Percentiles rank a stretch among this genome's conserved stretches.
phyloP scores from a whole-genome alignment of 2,797 vertebrate genomes.

The Myotis daubentonii region DNA sequence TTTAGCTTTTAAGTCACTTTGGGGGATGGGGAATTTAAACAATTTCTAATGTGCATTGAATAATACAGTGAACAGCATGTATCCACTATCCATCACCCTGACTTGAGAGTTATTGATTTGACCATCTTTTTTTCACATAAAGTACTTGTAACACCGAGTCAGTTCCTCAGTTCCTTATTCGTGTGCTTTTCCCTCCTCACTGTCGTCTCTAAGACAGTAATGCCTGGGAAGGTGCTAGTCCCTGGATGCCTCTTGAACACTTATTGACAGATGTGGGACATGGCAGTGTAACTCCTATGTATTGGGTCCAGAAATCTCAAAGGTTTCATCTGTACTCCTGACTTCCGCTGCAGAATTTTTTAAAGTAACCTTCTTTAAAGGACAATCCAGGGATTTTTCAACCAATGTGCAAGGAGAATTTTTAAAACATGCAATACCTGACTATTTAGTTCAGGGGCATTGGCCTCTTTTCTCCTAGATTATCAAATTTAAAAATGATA shows the following conservation, averaged over 20 bases:
- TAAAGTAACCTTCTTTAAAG: background rate
- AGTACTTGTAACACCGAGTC: background rate
- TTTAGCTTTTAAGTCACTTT: background rate
- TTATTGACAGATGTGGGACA: background rate
- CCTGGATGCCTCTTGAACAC: background rate
- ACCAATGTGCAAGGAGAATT: background rate
- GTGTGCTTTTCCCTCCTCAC: background rate
- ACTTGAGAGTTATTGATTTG: background rate
- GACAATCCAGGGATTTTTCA: background rate
- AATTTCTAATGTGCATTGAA: background rate
- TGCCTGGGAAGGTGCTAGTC: background rate
- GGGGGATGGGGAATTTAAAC: background rate
- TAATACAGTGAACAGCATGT: background rate
- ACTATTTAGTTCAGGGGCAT: background rate
- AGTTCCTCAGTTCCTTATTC: background rate
- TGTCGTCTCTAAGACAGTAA: background rate
- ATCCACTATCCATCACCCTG: background rate
- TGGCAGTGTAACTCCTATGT: background rate
- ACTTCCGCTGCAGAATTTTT: background rate
- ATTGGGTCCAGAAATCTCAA: background rate
- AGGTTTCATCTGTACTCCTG: background rate
- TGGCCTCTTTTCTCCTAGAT: background rate
- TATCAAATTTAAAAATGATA: background rate
- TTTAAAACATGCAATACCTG: background rate
- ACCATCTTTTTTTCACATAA: background rate